These are phyloP conservation scores for Bradypodion ventrale DNA, from an alignment of 2,797 vertebrate genomes.

Conservation along the genomic window DNA sequence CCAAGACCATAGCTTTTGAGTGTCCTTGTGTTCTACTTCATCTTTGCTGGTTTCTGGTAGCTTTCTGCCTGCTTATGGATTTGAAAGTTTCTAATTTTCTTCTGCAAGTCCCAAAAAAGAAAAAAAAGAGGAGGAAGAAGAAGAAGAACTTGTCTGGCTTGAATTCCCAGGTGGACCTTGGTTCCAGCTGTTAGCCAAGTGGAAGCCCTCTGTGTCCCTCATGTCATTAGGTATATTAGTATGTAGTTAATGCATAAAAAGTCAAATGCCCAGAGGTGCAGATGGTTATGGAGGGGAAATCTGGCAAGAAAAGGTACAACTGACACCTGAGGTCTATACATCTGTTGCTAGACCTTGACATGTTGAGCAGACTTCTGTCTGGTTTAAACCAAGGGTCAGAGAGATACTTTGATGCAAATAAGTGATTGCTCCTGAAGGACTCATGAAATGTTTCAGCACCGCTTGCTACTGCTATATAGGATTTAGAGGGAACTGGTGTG, in stretches of 20 bases:
- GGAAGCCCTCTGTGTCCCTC: neutral
- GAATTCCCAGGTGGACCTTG: neutral
- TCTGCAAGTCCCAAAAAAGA: too few species aligned
- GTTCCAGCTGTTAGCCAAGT: neutral
- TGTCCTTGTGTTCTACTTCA: neutral
- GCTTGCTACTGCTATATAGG: neutral
- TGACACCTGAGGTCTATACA: neutral
- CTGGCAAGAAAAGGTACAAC: neutral
- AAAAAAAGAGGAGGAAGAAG: too few species aligned
- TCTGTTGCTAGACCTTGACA: neutral
- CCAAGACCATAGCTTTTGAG: neutral
- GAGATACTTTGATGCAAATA: neutral
- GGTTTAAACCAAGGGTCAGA: neutral
- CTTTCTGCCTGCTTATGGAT: neutral
- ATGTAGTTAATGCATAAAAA: neutral
- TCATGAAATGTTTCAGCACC: neutral
- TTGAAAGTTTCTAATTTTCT: neutral
- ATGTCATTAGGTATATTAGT: neutral
- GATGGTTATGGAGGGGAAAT: slow-evolving; percentile 4
- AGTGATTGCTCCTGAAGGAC: neutral
- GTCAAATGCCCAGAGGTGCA: neutral
- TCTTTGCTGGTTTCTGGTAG: neutral
- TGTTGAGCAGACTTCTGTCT: neutral
- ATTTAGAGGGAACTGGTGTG: neutral
- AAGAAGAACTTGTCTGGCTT: neutral